Evolutionary conservation across 2,888 invertebrate genomes (phyloP).

Genomic region (Leucophora obtusa): DNA sequence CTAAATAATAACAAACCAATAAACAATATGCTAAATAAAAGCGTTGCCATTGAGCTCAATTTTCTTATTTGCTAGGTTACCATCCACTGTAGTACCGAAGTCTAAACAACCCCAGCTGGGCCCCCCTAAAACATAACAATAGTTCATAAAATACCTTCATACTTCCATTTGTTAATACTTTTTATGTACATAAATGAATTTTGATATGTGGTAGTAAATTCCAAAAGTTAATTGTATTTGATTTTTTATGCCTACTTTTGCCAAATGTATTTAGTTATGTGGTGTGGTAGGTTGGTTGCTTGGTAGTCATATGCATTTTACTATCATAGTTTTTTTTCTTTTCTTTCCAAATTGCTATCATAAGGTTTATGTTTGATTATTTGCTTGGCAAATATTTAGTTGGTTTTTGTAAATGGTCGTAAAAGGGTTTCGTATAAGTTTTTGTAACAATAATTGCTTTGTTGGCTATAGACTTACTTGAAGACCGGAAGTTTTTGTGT

Average conservation of each 20-base stretch:
- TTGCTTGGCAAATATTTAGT: slow-evolving; percentile 41
- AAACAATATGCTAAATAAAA: slow-evolving; percentile 54
- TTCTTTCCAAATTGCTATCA: slow-evolving; percentile 17
- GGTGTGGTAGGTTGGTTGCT: slow-evolving; percentile 7
- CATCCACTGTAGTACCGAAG: slow-evolving; percentile 3
- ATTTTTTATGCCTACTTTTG: slow-evolving; percentile 44
- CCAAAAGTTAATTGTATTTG: slow-evolving; percentile 66
- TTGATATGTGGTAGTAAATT: slow-evolving; percentile 76
- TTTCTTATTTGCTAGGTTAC: slow-evolving; percentile 60
- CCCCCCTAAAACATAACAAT: slow-evolving; percentile 34
- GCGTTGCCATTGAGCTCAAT: slow-evolving; percentile 74
- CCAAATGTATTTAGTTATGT: background rate
- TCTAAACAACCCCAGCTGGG: slow-evolving; percentile 7
- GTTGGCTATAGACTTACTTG: background rate
- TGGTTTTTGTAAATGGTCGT: slow-evolving; percentile 44
- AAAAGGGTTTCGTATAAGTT: slow-evolving; percentile 26
- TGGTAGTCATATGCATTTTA: slow-evolving; percentile 16
- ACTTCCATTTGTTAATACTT: background rate
- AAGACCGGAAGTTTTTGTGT: background rate
- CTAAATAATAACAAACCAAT: slow-evolving; percentile 74
- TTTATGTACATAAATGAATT: slow-evolving; percentile 26
- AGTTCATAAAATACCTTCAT: slow-evolving; percentile 21
- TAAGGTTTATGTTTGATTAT: slow-evolving; percentile 42
- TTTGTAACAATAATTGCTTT: slow-evolving; percentile 9
- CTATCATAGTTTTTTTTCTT: slow-evolving; percentile 22